phyloP scores from a whole-genome alignment of 2,113 vertebrate species.

The Scomber scombrus region DNA sequence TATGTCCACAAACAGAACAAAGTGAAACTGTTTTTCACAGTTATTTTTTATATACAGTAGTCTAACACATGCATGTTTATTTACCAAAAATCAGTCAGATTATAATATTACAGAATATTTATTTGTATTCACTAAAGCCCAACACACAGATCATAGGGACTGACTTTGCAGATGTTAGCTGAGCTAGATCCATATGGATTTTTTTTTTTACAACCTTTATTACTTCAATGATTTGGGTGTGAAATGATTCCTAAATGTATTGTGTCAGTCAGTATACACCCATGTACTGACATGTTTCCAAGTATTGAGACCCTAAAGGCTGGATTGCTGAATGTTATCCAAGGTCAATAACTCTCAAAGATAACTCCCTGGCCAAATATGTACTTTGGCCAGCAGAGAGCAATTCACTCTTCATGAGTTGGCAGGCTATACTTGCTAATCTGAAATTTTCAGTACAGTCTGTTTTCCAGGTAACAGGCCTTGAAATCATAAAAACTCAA shows the following conservation, averaged over 20 bases:
- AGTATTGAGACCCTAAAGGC: conserved; percentile 51
- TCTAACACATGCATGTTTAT: no score
- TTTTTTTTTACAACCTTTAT: background rate
- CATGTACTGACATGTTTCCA: conserved; percentile 41
- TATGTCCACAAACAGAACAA: no score
- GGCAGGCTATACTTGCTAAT: conserved; percentile 52
- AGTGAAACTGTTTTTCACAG: no score
- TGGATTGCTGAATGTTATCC: conserved; percentile 56
- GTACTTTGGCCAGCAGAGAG: conserved; percentile 62
- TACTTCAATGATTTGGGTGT: conserved; percentile 12
- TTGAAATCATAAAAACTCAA: conserved; percentile 35
- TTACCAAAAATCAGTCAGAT: no score
- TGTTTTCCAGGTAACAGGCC: conserved; percentile 42
- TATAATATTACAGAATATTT: no score
- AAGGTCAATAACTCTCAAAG: conserved; percentile 72
- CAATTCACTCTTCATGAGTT: conserved; percentile 55
- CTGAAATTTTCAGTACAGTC: conserved; percentile 34
- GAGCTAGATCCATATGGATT: background rate
- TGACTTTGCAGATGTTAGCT: no score
- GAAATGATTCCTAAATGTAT: conserved; percentile 31
- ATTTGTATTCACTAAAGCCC: no score
- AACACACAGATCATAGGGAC: no score
- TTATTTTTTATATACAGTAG: no score
- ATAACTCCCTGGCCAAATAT: conserved; percentile 69
- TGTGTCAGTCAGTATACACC: conserved; percentile 42